A percentile compares a stretch with the other conserved stretches of the same genome.
Conservation (phyloP, 1,140 invertebrate species). For the Drosophila pseudoobscura region DNA sequence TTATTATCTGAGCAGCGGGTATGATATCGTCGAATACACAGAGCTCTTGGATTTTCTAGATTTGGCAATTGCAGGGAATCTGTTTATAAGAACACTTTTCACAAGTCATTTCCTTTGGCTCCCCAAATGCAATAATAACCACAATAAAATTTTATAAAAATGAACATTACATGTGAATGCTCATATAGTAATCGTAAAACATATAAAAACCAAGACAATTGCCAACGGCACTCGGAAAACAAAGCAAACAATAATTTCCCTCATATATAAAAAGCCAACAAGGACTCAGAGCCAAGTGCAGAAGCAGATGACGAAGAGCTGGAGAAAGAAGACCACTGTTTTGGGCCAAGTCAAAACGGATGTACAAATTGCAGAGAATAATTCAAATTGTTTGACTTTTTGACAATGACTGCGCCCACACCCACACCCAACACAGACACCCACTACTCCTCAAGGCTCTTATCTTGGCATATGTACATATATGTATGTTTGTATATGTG, state of each 20-base stretch:
- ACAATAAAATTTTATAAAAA: conserved; percentile 68
- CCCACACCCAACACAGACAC: conserved; percentile 26
- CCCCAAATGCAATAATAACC: conserved; percentile 73
- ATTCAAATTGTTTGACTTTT: conserved; percentile 83
- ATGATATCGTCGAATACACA: no score
- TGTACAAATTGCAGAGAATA: conserved; percentile 82
- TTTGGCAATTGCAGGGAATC: not conserved
- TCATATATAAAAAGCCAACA: conserved; percentile 56
- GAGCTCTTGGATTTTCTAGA: no score
- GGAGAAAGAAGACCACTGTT: conserved; percentile 15
- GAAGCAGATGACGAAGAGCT: not conserved
- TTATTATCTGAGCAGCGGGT: not conserved
- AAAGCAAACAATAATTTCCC: conserved; percentile 77
- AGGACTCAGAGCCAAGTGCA: not conserved
- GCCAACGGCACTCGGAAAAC: conserved; percentile 60
- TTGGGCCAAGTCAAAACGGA: conserved; percentile 66
- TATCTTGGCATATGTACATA: conserved; percentile 53
- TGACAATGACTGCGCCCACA: conserved; percentile 66
- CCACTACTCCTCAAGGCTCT: conserved; percentile 31
- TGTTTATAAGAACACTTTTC: not conserved
- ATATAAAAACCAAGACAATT: conserved; percentile 42
- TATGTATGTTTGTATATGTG: conserved; percentile 3
- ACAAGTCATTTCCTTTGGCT: conserved; percentile 11
- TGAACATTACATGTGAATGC: conserved; percentile 35
- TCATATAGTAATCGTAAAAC: conserved; percentile 17